Evolutionary conservation across 2,888 invertebrate species (phyloP).

Genomic region (Nudaria mundana): DNA sequence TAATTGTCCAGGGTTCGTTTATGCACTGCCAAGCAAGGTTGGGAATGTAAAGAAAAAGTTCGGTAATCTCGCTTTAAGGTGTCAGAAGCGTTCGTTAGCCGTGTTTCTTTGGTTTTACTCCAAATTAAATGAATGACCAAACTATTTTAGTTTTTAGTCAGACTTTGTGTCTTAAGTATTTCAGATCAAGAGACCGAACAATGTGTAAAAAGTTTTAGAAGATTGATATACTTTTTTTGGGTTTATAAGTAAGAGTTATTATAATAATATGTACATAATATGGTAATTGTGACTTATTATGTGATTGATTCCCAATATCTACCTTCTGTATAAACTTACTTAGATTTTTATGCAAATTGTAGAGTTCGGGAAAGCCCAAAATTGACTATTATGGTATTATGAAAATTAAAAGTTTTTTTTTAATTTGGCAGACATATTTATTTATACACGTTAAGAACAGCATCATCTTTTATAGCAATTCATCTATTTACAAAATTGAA

Average conservation of each 20-base stretch:
- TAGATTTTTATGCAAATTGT: too few relatives aligned
- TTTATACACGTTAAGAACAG: slow-evolving; percentile 77
- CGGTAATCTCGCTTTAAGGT: slow-evolving; percentile 46
- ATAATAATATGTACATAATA: too few relatives aligned
- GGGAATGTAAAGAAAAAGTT: slow-evolving; percentile 49
- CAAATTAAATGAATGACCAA: slow-evolving; percentile 48
- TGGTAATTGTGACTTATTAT: too few relatives aligned
- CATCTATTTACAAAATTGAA: slow-evolving; percentile 74
- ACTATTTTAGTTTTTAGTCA: slow-evolving; percentile 47
- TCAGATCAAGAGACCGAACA: too few relatives aligned
- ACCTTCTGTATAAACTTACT: too few relatives aligned
- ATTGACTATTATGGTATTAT: too few relatives aligned
- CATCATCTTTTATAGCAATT: slow-evolving; percentile 73
- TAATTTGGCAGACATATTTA: slow-evolving; percentile 82
- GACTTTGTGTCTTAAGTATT: too few relatives aligned
- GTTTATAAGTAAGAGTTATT: too few relatives aligned
- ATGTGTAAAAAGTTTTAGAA: too few relatives aligned
- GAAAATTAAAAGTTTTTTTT: too few relatives aligned
- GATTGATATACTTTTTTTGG: too few relatives aligned
- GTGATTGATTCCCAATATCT: too few relatives aligned
- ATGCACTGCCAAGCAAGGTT: slow-evolving; percentile 35
- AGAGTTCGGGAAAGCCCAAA: slow-evolving; percentile 6
- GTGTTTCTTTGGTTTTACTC: slow-evolving; percentile 42
- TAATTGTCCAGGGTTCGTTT: slow-evolving; percentile 43
- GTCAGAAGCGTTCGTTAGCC: slow-evolving; percentile 55